Evolutionary conservation across 2,113 vertebrate species (phyloP), one percentile per base, ranked within the genome.

Genomic region (Cyanoderma ruficeps): DNA sequence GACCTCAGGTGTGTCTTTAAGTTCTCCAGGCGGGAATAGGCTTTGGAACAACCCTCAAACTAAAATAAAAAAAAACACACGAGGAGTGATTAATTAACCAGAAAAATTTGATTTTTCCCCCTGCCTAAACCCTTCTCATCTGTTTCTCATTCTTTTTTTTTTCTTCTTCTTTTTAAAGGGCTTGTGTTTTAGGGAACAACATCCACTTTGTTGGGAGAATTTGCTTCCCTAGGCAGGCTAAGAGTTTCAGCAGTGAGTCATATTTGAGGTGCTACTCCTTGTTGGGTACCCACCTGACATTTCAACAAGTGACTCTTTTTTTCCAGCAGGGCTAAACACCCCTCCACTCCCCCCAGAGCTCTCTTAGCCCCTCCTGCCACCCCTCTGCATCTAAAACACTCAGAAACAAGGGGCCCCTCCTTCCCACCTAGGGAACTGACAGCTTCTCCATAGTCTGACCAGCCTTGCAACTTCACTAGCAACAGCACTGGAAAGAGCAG

Each of bases 1-100:
- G 99, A 99, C 72, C 99, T 98, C 93, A 99, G 98, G 98, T 99
- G 99, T 31, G 99, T 99, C 97, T 99, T 99, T 93, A 99, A 98
- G 97, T 99, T 99, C 97, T 99, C 99, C 96, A 99, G 98, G 33
- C 99, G 98, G 21, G 99, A 99, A 96, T 99, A 99, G 31, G 99
- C 99, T 97, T 99, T 99, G 2, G 98, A 97, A 70, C 99, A 99
- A 83, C 99, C 99, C 95, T 99, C 99, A 87, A 99, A 99, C 99
- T 99, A 97, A 96, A 96, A 97, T 77, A 13, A 42, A 89, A 97
- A 55, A 90, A 97, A 84, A 90, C n/a, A 89, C 42, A 96, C 60
- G 83, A 91, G 24, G 50, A 96, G 71, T 90, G 90, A 96, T 97
- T 96, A 96, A 97, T 97, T 93, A 97, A 95, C 90, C 92, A 95